phyloP scores from a whole-genome alignment of 2,797 vertebrate species.

The Monodelphis domestica region DNA sequence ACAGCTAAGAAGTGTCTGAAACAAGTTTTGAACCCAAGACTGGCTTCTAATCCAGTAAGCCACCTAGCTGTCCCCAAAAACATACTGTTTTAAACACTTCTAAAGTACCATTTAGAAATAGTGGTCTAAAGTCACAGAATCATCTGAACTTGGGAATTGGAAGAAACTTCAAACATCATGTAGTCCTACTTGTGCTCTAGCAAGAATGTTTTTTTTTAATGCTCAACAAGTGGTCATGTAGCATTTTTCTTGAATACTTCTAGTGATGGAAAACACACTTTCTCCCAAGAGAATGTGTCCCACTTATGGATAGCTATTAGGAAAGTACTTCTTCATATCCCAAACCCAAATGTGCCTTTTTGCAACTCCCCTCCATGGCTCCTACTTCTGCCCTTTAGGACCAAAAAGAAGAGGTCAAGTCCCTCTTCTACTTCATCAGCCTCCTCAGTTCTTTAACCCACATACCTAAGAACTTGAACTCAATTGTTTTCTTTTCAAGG shows the following conservation, averaged over 20 bases:
- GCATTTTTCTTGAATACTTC: not conserved
- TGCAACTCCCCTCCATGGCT: not conserved
- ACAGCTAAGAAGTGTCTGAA: too few relatives aligned
- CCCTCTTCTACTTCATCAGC: not conserved
- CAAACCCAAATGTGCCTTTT: not conserved
- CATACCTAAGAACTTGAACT: not conserved
- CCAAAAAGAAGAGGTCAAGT: not conserved
- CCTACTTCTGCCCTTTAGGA: not conserved
- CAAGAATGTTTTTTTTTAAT: not conserved
- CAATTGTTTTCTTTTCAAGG: not conserved
- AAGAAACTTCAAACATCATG: not conserved
- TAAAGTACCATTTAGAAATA: not conserved
- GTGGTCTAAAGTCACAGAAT: not conserved
- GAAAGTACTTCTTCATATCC: not conserved
- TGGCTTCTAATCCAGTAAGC: too few relatives aligned
- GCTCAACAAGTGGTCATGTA: not conserved
- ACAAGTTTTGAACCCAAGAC: too few relatives aligned
- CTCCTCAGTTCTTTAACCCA: not conserved
- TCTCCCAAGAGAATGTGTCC: not conserved
- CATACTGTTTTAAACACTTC: not conserved
- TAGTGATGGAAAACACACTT: not conserved
- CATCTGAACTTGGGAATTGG: not conserved
- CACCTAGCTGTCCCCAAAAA: too few relatives aligned
- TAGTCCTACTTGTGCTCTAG: not conserved
- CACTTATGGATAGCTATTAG: not conserved